A percentile compares a stretch with the other conserved stretches of the same genome.
Conservation (phyloP, 2,113 vertebrate genomes). For the Salvator merianae region DNA sequence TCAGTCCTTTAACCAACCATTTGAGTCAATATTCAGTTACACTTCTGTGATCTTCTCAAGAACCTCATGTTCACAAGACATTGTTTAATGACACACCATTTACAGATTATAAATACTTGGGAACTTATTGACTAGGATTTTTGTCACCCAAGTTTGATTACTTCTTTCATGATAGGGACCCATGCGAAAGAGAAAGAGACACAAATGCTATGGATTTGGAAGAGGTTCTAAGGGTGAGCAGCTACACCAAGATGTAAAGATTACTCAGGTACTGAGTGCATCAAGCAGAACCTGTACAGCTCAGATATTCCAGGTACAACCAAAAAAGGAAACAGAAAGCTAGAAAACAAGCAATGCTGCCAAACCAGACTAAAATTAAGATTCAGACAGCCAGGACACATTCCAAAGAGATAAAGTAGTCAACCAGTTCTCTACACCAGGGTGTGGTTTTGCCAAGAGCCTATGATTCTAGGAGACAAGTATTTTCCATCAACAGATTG, state of each 20-base stretch:
- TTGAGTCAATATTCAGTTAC: background rate
- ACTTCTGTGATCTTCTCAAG: background rate
- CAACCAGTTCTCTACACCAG: constrained; percentile 29
- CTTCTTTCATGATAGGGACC: background rate
- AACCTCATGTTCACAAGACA: background rate
- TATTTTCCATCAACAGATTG: background rate
- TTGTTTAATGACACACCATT: background rate
- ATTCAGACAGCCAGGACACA: background rate
- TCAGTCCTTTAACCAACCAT: background rate
- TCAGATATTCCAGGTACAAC: background rate
- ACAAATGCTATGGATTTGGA: constrained; percentile 6
- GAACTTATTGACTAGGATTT: background rate
- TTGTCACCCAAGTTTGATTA: constrained; percentile 26
- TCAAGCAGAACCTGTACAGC: background rate
- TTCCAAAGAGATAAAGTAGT: constrained; percentile 37
- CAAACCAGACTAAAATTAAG: constrained; percentile 48
- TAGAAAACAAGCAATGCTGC: constrained; percentile 42
- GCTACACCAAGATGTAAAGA: background rate
- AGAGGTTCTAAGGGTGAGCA: background rate
- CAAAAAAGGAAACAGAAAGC: constrained; percentile 4
- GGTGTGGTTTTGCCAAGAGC: constrained; percentile 22
- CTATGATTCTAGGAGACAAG: background rate
- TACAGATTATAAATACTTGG: background rate
- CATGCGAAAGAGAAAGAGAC: background rate
- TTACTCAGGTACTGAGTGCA: background rate